phyloP scores from a whole-genome alignment of 2,888 invertebrate genomes.

The Ashinkailepas kermadecensis region DNA sequence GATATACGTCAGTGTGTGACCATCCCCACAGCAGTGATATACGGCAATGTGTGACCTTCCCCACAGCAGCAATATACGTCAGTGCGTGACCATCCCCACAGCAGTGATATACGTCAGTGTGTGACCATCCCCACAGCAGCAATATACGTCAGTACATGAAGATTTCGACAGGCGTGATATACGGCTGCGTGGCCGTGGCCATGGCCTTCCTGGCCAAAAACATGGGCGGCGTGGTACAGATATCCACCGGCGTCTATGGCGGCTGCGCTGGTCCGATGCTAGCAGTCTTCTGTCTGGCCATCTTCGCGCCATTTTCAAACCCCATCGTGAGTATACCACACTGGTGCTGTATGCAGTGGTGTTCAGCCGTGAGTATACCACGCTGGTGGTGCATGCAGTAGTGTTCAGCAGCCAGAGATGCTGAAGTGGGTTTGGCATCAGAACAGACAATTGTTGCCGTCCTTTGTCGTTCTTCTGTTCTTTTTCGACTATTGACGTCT shows the following conservation, averaged over 20 bases:
- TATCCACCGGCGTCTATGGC: slow-evolving; percentile 71
- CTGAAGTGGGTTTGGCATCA: not conserved
- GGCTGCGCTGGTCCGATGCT: slow-evolving; percentile 67
- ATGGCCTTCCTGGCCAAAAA: slow-evolving; percentile 60
- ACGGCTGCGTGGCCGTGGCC: slow-evolving; percentile 65
- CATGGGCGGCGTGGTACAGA: slow-evolving; percentile 73
- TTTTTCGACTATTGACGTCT: not conserved
- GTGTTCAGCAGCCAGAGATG: not conserved
- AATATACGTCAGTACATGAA: too few relatives aligned
- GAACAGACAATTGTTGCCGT: too few relatives aligned
- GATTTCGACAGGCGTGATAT: slow-evolving; percentile 42
- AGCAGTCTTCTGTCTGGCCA: slow-evolving; percentile 74
- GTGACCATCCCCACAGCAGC: too few relatives aligned
- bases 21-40: too few relatives aligned
- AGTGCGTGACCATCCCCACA: too few relatives aligned
- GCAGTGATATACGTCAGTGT: too few relatives aligned
- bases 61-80: too few relatives aligned
- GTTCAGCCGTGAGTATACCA: too few relatives aligned
- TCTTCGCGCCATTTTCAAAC: slow-evolving; percentile 71
- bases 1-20: too few relatives aligned
- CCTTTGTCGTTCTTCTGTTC: not conserved
- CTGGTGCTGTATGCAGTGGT: slow-evolving; percentile 41
- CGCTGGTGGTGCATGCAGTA: too few relatives aligned
- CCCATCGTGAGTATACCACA: slow-evolving; percentile 49
- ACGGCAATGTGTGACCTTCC: too few relatives aligned